phyloP scores from a whole-genome alignment of 2,797 vertebrate genomes.

The Pangasius djambal region DNA sequence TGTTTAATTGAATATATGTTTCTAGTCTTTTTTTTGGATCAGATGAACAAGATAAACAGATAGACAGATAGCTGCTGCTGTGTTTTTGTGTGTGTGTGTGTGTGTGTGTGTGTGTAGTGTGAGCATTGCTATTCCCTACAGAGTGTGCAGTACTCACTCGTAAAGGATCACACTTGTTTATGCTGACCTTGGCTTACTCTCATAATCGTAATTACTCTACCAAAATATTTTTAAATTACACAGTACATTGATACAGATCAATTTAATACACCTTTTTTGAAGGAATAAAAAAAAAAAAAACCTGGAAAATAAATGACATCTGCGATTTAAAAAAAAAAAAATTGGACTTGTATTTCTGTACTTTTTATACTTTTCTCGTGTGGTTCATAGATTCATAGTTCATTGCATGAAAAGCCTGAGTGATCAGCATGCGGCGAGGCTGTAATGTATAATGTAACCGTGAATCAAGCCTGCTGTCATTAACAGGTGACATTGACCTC shows the following conservation, averaged over 20 bases:
- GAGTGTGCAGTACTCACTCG: conserved; percentile 3
- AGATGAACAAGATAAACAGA: conserved; percentile 17
- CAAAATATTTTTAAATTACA: background rate
- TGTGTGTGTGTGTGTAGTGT: conserved; percentile 5
- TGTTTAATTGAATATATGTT: background rate
- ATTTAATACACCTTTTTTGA: background rate
- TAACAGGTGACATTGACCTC: conserved; percentile 82
- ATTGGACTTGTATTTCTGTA: background rate
- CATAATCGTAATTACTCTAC: background rate
- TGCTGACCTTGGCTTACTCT: conserved; percentile 16
- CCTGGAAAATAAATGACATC: background rate
- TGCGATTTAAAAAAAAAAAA: background rate
- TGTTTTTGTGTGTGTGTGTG: background rate
- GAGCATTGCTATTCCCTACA: conserved; percentile 11
- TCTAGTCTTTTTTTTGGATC: conserved; percentile 5
- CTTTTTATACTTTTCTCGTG: background rate
- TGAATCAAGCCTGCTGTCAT: conserved; percentile 65
- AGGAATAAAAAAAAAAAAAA: background rate
- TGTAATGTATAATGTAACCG: conserved; percentile 19
- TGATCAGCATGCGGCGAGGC: background rate
- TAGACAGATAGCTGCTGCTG: background rate
- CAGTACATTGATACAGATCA: background rate
- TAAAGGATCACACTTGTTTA: conserved; percentile 16
- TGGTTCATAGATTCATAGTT: background rate
- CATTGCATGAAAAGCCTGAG: background rate